Evolutionary conservation across 2,797 vertebrate species (phyloP), one percentile per base, ranked within the genome.

Genomic region (Xenentodon cancila): DNA sequence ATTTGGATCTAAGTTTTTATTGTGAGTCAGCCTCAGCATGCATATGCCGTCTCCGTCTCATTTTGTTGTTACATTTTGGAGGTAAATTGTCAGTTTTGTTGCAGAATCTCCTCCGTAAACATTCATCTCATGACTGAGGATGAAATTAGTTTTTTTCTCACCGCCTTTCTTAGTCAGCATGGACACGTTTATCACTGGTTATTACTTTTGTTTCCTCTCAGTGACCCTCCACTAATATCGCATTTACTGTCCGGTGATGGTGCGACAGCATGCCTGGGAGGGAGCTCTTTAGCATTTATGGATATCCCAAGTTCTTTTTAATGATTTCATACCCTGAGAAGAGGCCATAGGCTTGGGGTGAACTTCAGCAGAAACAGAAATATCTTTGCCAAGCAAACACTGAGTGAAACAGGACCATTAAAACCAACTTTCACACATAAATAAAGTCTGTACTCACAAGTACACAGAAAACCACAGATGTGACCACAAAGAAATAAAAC

Each of bases 261-360:
- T 43, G 34, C 15, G 34, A 30, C 46, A 34, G 34, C 5, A 37
- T 43, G 32, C 32, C 8, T n/a, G 45, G 34, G 44, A 32, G 48
- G 48, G 32, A 20, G 50, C 20, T 72, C 17, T 71, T 75, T 60
- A 68, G 58, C 70, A 19, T 86, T 77, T 72, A 73, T 84, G 85
- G 81, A 90, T 91, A 87, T 84, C 84, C 84, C 85, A 88, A 88
- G 87, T 91, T 87, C 82, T 85, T 85, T 85, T 71, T 25, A 85
- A 82, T 88, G 79, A 77, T 88, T 80, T 75, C 71, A 89, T 89
- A 92, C 89, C 92, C 92, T 92, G 92, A 93, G 91, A 89, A 88
- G 77, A 92, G 87, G 83, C 91, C 83, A 65, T 86, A 84, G 81
- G 87, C 85, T 88, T 89, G 84, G 86, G 83, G 79, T 86, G 81